Percentiles rank a stretch among this genome's conserved stretches.
phyloP scores from a whole-genome alignment of 1,140 invertebrate species.

The Dendrolimus punctatus region DNA sequence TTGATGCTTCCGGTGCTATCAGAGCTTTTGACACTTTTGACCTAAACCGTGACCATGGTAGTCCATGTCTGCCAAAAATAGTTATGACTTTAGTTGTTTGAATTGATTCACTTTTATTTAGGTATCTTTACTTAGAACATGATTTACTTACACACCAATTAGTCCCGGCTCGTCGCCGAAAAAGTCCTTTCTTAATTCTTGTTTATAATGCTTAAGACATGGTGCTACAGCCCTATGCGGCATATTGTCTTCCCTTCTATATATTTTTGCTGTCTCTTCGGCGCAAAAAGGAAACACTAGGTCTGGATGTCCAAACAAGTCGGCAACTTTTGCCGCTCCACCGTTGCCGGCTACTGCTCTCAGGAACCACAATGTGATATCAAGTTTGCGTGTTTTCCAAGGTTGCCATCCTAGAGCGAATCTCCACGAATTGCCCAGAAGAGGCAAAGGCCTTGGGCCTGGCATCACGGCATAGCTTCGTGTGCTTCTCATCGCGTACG shows the following conservation, averaged over 20 bases:
- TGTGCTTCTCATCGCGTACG: constrained; percentile 51
- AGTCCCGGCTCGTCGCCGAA: constrained; percentile 82
- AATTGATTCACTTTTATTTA: too few species aligned
- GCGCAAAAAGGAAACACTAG: constrained; percentile 85
- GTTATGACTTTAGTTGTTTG: background rate
- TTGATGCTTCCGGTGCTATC: constrained; percentile 82
- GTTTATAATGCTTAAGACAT: constrained; percentile 84
- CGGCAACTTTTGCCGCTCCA: constrained; percentile 81
- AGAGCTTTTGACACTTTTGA: constrained; percentile 89
- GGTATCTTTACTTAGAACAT: too few species aligned
- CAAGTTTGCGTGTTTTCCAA: constrained; percentile 50
- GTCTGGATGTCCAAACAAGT: constrained; percentile 83
- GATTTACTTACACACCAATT: constrained; percentile 82
- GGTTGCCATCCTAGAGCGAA: constrained; percentile 74
- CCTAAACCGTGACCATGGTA: constrained; percentile 86
- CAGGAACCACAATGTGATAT: constrained; percentile 51
- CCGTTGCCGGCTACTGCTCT: constrained; percentile 68
- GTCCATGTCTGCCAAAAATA: constrained; percentile 79
- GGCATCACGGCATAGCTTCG: constrained; percentile 81
- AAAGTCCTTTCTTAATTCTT: constrained; percentile 80
- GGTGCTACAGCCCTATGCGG: constrained; percentile 86
- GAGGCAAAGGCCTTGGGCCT: constrained; percentile 81
- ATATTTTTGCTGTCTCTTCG: constrained; percentile 82
- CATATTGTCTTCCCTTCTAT: constrained; percentile 82
- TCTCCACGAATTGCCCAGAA: constrained; percentile 87